A percentile compares a stretch with the other conserved stretches of the same genome.
These are phyloP conservation scores for Drosophila trapezifrons DNA, from an alignment of 1,140 invertebrate species.

Conservation along the genomic window DNA sequence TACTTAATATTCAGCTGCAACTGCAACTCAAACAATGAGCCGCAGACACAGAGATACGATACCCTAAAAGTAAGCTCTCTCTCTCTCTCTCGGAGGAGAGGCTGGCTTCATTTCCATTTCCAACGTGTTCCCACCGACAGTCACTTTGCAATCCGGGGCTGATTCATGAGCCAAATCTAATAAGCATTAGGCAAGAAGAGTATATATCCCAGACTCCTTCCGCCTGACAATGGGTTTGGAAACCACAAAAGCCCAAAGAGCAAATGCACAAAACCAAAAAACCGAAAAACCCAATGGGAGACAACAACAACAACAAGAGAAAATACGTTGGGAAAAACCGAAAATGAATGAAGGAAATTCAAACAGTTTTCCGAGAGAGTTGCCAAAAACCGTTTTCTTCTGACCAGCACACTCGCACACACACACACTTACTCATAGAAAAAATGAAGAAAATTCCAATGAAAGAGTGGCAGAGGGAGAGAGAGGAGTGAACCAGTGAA, in stretches of 20 bases:
- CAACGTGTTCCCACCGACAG: conserved; percentile 21
- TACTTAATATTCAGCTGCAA: conserved; percentile 50
- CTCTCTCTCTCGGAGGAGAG: conserved; percentile 5
- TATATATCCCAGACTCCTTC: conserved; percentile 7
- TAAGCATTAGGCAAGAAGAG: conserved; percentile 70
- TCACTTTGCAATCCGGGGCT: conserved; percentile 56
- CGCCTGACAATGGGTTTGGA: conserved; percentile 43
- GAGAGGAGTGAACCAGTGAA: conserved; percentile 63
- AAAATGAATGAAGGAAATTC: conserved; percentile 52
- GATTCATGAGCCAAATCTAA: conserved; percentile 79
- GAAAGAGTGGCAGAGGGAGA: not conserved
- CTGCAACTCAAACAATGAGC: conserved; percentile 20
- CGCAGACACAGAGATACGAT: not conserved
- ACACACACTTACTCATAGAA: conserved; percentile 15
- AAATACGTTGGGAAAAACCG: conserved; percentile 24
- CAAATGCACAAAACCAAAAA: conserved; percentile 58
- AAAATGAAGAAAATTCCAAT: conserved; percentile 20
- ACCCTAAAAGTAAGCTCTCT: conserved; percentile 8
- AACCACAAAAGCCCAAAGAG: conserved; percentile 55
- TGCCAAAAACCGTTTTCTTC: conserved; percentile 67
- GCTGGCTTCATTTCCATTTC: conserved; percentile 23
- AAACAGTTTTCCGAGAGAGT: conserved; percentile 69
- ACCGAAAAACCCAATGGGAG: conserved; percentile 42
- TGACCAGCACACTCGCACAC: conserved; percentile 46
- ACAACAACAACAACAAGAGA: conserved; percentile 32